These are phyloP conservation scores for Pyrgus malvae DNA, from an alignment of 2,888 invertebrate genomes.

Conservation along the genomic window DNA sequence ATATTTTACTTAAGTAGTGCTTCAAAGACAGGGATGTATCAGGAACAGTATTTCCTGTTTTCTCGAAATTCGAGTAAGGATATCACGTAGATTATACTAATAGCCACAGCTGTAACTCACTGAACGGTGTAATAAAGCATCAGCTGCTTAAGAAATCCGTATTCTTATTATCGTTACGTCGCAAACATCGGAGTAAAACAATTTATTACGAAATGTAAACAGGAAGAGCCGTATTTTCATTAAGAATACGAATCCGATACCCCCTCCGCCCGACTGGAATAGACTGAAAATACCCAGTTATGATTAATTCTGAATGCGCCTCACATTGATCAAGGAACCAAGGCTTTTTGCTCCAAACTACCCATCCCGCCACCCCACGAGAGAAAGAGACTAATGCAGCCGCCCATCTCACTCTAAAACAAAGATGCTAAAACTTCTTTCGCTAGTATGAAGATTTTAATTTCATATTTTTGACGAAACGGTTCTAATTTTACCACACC, in stretches of 20 bases:
- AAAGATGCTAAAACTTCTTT: conserved; percentile 83
- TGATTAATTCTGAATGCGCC: conserved; percentile 81
- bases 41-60: too few relatives aligned
- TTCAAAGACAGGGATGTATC: too few relatives aligned
- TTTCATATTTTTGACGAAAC: conserved; percentile 82
- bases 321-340: conserved; percentile 81
- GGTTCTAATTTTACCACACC: conserved; percentile 71
- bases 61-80: too few relatives aligned
- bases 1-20: too few relatives aligned
- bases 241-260: conserved; percentile 78
- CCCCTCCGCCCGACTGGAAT: conserved; percentile 54
- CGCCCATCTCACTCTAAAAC: conserved; percentile 79
- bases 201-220: conserved; percentile 82
- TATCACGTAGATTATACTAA: background rate
- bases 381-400: conserved; percentile 78
- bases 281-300: conserved; percentile 82
- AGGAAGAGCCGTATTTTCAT: conserved; percentile 81
- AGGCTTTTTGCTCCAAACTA: conserved; percentile 80
- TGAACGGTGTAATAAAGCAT: conserved; percentile 51
- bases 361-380: conserved; percentile 63
- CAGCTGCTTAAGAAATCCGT: conserved; percentile 13
- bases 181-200: conserved; percentile 73
- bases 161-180: conserved; percentile 38
- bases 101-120: background rate
- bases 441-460: conserved; percentile 83